Evolutionary conservation across 2,888 invertebrate genomes (phyloP), one percentile per base, ranked within the genome.

Genomic region (Agriopis leucophaearia): DNA sequence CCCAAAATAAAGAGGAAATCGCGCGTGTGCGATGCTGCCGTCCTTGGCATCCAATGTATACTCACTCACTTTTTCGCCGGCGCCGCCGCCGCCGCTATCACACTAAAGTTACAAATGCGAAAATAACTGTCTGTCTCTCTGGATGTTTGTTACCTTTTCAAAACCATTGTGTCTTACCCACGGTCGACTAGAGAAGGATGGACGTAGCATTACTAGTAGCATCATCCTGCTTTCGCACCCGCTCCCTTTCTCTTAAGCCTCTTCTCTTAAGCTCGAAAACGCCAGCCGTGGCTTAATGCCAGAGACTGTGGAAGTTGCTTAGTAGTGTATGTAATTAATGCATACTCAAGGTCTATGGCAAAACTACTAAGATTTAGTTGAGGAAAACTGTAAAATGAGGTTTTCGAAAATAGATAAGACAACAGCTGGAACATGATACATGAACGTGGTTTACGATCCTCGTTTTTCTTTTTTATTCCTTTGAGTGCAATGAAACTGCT

Each of bases 1-100:
- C 66, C 56, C 56, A 44, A 66, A 66, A 66, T 66, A 66, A 57
- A 48, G 60, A 59, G 64, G 64, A 54, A 48, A 1, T n/a, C 7
- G 42, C 13, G 47, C 16, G 18, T 4, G 38, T 8, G 40, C 12
- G 12, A 16, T 27, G 48, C 8, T 36, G 8, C 38, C 57, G 64
- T 58, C 45, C 64, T 64, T 57, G 51, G 55, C 40, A 40, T 40
- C 36, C 16, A 35, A 8, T 56, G 56, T 64, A 57, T 64, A 50
- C 44, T 16, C 16, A n/a, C 35, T 40, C 35, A n/a, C 35, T 40
- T 15, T 54, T 54, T 7, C 62, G 38, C n/a, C 13, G 42, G 27
- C 13, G n/a, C 27, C 27, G 27, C 27, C 13, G n/a, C 27, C 27
- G 27, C 27, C 27, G 27, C 9, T 15, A 38, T 38, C 8, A 38